Base-by-base conservation (phyloP, 2,113 vertebrate species). In the Neotoma lepida region DNA sequence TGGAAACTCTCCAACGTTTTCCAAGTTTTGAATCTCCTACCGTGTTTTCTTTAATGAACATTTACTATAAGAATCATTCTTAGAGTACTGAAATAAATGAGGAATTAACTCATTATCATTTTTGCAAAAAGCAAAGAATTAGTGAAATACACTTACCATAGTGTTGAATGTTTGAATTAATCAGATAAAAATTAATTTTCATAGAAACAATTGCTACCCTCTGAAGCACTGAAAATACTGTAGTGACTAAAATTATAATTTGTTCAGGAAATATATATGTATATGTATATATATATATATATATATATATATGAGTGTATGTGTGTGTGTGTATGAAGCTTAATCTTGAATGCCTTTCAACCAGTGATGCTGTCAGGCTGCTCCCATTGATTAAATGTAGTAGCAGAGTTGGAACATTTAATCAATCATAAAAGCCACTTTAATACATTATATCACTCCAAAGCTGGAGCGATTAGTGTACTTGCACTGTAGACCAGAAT, bases 361-460 rank as follows among this genome's bases (percentile, higher is more conserved):
- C 90, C 66, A 66, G 35, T 92, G 92, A 82, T 74, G 73, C 84
- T 71, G 78, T 95, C 78, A 78, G 56, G 39, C 94, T 86, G 44
- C 88, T 96, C 90, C 63, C 85, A 94, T 95, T 97, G 96, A 97
- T 97, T 96, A 96, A 97, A 97, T 94, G 94, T 96, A 97, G 96
- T 93, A 85, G 82, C 90, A 90, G 93, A 96, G 63, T 71, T 76
- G 22, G 85, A 93, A n/a, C 93, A 95, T 96, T 97, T 97, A 96
- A 97, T 97, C 96, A 96, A 97, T 97, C 96, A 97, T 96, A 96
- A 97, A 96, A 94, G 73, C 90, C 77, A 84, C 89, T 85, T 96
- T 94, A 96, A 95, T 96, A 82, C 82, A 91, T 91, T 94, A 74
- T 96, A 94, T 94, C 94, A 92, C 88, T 96, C 93, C 64, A 92